Base-by-base conservation (phyloP, 2,888 invertebrate species). In the Caradrina kadenii region DNA sequence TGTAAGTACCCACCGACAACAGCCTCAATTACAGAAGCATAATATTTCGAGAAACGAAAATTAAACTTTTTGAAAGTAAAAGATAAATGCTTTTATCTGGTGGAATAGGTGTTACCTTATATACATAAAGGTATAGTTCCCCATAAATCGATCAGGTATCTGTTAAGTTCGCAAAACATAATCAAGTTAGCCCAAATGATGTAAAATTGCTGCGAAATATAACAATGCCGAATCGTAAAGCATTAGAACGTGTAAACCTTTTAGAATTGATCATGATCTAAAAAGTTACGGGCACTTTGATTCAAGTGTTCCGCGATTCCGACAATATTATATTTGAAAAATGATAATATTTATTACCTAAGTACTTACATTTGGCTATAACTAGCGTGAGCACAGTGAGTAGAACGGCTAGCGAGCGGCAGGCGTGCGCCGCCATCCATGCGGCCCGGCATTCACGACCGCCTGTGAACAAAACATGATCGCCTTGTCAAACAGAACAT, bases 341-440 rank as follows among this genome's bases (percentile, higher is more conserved):
- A 15, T 49, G 19, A 2, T 49, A 49, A 19, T 49, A n/a, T 49
- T 49, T 49, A 48, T n/a, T 45, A 45, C 0, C 6, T 5, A 22
- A 75, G 7, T 83, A 93, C 95, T 92, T 89, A 96, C 96, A 96
- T 83, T 92, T 96, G 92, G 96, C 95, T 82, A 91, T 73, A 63
- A 90, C 92, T 69, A 94, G 84, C 45, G 94, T 88, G 68, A 91
- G 83, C 49, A 89, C 86, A 75, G 92, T 90, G 72, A 95, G 89
- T 69, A 95, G 88, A 76, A 95, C 86, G 89, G 91, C 94, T 91
- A 95, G 90, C 89, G 91, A 91, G 87, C 94, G 95, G 93, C 94
- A 93, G 88, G 87, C 89, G 90, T 93, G 93, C 94, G 91, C 91
- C 93, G 94, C 96, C 96, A 96, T 96, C 95, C 96, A 96, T 94